phyloP scores from a whole-genome alignment of 2,888 invertebrate species.

The Epirrita christyi region DNA sequence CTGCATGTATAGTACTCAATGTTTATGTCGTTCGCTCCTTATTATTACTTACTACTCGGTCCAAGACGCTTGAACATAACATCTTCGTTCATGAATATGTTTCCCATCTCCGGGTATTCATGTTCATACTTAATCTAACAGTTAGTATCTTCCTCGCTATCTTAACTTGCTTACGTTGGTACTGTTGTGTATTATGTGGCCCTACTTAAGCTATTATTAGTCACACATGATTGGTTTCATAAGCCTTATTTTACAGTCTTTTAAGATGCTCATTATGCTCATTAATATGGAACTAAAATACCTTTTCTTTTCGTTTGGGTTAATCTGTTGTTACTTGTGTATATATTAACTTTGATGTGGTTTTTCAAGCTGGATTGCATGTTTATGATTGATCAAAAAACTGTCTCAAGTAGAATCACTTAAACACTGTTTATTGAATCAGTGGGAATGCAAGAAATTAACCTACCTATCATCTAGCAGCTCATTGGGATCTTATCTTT shows the following conservation, averaged over 20 bases:
- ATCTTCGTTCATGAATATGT: too few species aligned
- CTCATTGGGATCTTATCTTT: not conserved
- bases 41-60: too few species aligned
- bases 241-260: slow-evolving; percentile 7
- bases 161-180: too few species aligned
- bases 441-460: slow-evolving; percentile 5
- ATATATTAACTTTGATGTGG: slow-evolving; percentile 1
- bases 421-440: not conserved
- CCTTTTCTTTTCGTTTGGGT: slow-evolving; percentile 25
- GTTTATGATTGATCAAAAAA: slow-evolving; percentile 31
- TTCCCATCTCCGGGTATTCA: too few species aligned
- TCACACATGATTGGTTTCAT: slow-evolving; percentile 11
- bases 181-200: too few species aligned
- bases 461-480: slow-evolving; percentile 1
- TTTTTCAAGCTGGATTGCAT: slow-evolving; percentile 5
- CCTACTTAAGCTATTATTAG: slow-evolving; percentile 7
- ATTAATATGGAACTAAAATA: slow-evolving; percentile 21
- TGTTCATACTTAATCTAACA: not conserved
- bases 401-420: slow-evolving; percentile 7
- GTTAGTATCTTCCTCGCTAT: too few species aligned
- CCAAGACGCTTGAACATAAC: too few species aligned
- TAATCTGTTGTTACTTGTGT: slow-evolving; percentile 18
- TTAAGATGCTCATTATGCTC: slow-evolving; percentile 16
- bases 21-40: too few species aligned
- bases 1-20: too few species aligned